These are phyloP conservation scores for Musca vetustissima DNA, from an alignment of 1,140 invertebrate species.

Conservation along the genomic window DNA sequence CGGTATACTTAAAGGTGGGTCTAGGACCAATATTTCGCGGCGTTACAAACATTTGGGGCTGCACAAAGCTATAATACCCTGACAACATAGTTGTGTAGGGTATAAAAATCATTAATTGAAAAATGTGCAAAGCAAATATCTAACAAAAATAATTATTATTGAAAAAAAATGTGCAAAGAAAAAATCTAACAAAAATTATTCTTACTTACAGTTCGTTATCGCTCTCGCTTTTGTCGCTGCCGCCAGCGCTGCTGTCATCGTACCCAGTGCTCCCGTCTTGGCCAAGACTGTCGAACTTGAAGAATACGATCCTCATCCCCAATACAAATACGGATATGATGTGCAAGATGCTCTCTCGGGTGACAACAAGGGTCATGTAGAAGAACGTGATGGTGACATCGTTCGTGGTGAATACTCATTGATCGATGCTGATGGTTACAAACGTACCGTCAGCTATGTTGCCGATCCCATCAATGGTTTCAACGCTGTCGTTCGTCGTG, in stretches of 20 bases:
- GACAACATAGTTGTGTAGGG: too few relatives aligned
- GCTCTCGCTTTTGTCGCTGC: conserved; percentile 35
- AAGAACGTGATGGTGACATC: conserved; percentile 57
- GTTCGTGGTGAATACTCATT: conserved; percentile 58
- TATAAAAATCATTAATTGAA: background rate
- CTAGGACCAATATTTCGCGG: too few relatives aligned
- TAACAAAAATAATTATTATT: conserved; percentile 23
- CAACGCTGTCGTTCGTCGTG: conserved; percentile 37
- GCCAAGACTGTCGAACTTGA: conserved; percentile 24
- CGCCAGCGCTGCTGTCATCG: conserved; percentile 27
- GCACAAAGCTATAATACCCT: too few relatives aligned
- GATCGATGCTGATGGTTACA: conserved; percentile 57
- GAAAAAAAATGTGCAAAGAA: conserved; percentile 42
- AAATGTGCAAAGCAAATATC: background rate
- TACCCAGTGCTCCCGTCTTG: conserved; percentile 32
- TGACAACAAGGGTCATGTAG: conserved; percentile 64
- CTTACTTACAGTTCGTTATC: conserved; percentile 18
- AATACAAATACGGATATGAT: conserved; percentile 62
- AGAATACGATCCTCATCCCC: conserved; percentile 44
- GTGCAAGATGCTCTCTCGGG: conserved; percentile 64
- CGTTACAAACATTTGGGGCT: too few relatives aligned
- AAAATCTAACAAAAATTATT: conserved; percentile 6
- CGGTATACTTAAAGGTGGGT: too few relatives aligned
- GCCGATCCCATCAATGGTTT: conserved; percentile 39
- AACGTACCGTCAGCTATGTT: conserved; percentile 40